Evolutionary conservation across 2,113 vertebrate species (phyloP).

Genomic region (Eurystomus gularis): DNA sequence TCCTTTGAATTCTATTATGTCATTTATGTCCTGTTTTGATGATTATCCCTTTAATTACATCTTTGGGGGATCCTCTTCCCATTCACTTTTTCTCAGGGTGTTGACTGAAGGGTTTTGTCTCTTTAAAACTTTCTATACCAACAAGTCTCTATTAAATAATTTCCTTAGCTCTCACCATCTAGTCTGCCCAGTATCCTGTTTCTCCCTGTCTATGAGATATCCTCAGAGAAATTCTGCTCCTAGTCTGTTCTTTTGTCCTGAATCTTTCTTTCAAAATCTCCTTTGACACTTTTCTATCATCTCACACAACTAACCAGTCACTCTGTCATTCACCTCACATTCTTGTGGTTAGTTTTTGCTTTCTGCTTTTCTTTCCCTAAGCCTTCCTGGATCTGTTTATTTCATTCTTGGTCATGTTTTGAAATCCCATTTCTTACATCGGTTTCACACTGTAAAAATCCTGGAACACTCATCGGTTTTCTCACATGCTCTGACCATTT

Average conservation of each 20-base stretch:
- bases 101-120: background rate
- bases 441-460: background rate
- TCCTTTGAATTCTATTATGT: background rate
- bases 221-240: background rate
- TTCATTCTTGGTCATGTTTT: background rate
- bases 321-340: background rate
- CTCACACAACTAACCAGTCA: background rate
- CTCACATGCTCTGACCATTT: background rate
- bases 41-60: background rate
- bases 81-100: background rate
- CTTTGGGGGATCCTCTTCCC: background rate
- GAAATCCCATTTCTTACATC: background rate
- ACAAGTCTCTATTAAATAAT: background rate
- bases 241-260: background rate
- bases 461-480: background rate
- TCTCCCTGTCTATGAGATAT: background rate
- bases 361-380: background rate
- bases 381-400: background rate
- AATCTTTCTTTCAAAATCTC: background rate
- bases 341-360: background rate
- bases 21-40: background rate
- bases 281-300: background rate
- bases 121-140: background rate
- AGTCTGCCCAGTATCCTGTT: background rate
- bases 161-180: background rate